A percentile compares a stretch with the other conserved stretches of the same genome.
phyloP scores from a whole-genome alignment of 2,113 vertebrate species.

The Leiothrix lutea region DNA sequence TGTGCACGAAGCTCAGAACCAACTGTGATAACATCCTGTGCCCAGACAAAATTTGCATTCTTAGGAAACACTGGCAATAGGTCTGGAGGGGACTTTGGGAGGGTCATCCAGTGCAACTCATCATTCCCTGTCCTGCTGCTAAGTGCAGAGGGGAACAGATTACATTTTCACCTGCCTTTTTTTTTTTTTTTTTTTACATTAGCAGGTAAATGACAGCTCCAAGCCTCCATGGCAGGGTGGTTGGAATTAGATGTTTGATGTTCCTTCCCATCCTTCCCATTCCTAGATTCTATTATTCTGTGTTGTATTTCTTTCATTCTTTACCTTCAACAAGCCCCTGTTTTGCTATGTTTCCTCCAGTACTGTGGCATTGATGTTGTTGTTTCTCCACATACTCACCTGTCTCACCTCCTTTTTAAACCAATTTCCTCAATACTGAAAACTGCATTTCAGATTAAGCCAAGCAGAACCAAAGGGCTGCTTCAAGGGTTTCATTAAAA shows the following conservation, averaged over 20 bases:
- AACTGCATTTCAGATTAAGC: not conserved
- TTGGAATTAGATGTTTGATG: not conserved
- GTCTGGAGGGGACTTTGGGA: not conserved
- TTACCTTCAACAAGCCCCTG: not conserved
- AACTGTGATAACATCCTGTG: not conserved
- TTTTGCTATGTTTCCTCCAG: not conserved
- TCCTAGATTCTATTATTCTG: not conserved
- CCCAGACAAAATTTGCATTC: not conserved
- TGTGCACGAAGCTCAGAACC: not conserved
- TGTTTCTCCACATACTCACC: accelerated
- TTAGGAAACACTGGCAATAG: not conserved
- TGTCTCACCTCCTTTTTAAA: not conserved
- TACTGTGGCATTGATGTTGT: accelerated
- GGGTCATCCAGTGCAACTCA: not conserved
- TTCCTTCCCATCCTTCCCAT: not conserved
- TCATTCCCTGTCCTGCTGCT: not conserved
- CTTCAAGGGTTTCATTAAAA: not conserved
- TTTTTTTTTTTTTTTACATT: not conserved
- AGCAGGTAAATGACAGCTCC: not conserved
- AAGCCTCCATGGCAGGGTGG: not conserved
- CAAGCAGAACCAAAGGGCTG: not conserved
- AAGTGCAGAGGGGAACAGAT: not conserved
- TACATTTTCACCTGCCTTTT: not conserved
- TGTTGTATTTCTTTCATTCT: not conserved
- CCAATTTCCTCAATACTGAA: not conserved